Evolutionary conservation across 2,113 vertebrate species (phyloP), one percentile per base, ranked within the genome.

Genomic region (Anseranas semipalmata): DNA sequence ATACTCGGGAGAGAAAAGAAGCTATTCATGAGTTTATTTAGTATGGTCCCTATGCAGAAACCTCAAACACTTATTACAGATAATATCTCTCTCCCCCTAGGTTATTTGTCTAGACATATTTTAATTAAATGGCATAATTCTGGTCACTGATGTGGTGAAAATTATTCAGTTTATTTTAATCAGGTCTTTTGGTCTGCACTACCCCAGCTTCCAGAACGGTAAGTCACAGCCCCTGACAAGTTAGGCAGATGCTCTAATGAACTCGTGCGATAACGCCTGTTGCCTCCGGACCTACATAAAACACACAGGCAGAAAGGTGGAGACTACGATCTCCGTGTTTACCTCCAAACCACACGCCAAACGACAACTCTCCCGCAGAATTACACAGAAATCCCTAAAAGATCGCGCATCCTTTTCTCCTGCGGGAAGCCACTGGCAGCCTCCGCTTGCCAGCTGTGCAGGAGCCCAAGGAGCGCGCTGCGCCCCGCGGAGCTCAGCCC

Each of bases 91-190:
- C 79, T 52, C 62, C 72, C 94, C 21, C 17, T 33, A 63, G 87
- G 92, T 95, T 94, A 93, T 95, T 93, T 96, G 94, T 97, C 89
- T 93, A 95, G 93, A 94, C 93, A n/a, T 58, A 79, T 73, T 92
- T 95, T 92, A 95, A 97, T 95, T 70, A 71, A 89, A 71, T 30
- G 46, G 17, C 65, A 77, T 77, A 10, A 77, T 84, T 93, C 52
- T 39, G 84, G 89, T 50, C 79, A 90, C 43, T 87, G 91, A 87
- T 95, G 95, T 95, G 94, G 94, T 84, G 56, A 50, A n/a, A 83
- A 63, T 80, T 3, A 66, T 52, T 77, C 21, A 2, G n/a, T 70
- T 89, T 6, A 12, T 65, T 82, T 87, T 84, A 66, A 87, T 33
- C 16, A 88, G 79, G 58, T 24, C 70, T 59, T 79, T 56, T 62